Conservation (phyloP, 1,140 invertebrate genomes). For the Zaprionus ornatus region DNA sequence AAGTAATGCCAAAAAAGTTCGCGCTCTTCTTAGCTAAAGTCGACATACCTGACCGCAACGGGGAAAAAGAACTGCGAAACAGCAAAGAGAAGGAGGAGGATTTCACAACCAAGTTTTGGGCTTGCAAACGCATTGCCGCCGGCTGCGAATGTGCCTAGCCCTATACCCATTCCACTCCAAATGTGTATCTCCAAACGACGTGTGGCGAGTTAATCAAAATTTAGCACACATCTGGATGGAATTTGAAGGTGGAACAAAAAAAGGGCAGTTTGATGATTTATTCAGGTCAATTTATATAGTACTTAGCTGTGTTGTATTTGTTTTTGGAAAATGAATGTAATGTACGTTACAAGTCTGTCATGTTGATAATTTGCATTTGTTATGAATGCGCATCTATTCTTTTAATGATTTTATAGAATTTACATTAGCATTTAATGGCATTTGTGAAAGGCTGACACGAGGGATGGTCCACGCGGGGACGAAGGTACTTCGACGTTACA, state of each 20-base stretch:
- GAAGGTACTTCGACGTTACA: not conserved
- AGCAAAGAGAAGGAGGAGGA: slow-evolving; percentile 34
- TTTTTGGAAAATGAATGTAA: not conserved
- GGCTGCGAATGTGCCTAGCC: not conserved
- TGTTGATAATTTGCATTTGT: slow-evolving; percentile 1
- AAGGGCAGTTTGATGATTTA: not conserved
- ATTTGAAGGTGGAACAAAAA: not conserved
- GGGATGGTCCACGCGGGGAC: not conserved
- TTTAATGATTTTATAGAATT: slow-evolving; percentile 77
- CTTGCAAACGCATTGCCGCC: slow-evolving; percentile 50
- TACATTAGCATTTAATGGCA: slow-evolving; percentile 74
- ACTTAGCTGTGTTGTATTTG: not conserved
- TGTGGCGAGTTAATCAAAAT: not conserved
- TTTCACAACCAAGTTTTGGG: not conserved
- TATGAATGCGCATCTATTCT: slow-evolving; percentile 48
- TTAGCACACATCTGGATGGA: not conserved
- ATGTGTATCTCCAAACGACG: slow-evolving; percentile 1
- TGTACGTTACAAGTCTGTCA: not conserved
- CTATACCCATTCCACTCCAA: not conserved
- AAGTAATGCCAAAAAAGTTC: slow-evolving; percentile 64
- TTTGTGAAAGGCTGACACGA: slow-evolving; percentile 36
- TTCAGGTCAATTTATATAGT: not conserved
- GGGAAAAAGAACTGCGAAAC: slow-evolving; percentile 42
- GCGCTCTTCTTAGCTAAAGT: slow-evolving; percentile 1
- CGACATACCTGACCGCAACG: slow-evolving; percentile 12